phyloP scores from a whole-genome alignment of 2,888 invertebrate genomes.

The Eristalis pertinax region DNA sequence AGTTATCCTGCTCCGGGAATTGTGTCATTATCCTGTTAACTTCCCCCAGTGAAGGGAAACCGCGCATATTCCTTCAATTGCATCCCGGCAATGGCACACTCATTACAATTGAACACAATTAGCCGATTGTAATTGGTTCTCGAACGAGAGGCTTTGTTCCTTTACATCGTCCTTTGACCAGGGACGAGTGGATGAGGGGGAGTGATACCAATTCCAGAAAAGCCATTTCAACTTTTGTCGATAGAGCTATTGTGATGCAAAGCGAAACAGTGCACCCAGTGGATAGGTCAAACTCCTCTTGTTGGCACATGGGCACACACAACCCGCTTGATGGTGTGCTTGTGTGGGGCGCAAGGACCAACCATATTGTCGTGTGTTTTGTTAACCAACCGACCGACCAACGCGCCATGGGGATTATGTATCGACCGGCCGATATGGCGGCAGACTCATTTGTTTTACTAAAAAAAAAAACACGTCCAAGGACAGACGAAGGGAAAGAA shows the following conservation, averaged over 20 bases:
- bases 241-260: background rate
- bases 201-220: background rate
- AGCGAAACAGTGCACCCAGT: background rate
- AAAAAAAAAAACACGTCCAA: background rate
- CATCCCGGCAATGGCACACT: conserved; percentile 1
- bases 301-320: background rate
- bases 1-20: conserved; percentile 11
- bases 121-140: conserved; percentile 56
- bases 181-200: background rate
- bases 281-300: conserved; percentile 64
- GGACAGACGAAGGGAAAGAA: conserved; percentile 1
- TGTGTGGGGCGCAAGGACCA: conserved; percentile 16
- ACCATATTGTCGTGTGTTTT: conserved; percentile 54
- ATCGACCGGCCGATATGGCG: conserved; percentile 55
- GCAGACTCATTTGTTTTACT: conserved; percentile 11
- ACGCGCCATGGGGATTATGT: conserved; percentile 41
- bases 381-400: background rate
- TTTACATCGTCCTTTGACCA: too few relatives aligned
- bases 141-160: background rate
- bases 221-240: conserved; percentile 5
- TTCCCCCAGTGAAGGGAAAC: background rate
- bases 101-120: conserved; percentile 56
- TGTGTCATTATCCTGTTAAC: conserved; percentile 35
- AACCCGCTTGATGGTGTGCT: background rate
- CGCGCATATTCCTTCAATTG: background rate